Evolutionary conservation across 2,888 invertebrate species (phyloP), one percentile per base, ranked within the genome.

Genomic region (Globia sparganii): DNA sequence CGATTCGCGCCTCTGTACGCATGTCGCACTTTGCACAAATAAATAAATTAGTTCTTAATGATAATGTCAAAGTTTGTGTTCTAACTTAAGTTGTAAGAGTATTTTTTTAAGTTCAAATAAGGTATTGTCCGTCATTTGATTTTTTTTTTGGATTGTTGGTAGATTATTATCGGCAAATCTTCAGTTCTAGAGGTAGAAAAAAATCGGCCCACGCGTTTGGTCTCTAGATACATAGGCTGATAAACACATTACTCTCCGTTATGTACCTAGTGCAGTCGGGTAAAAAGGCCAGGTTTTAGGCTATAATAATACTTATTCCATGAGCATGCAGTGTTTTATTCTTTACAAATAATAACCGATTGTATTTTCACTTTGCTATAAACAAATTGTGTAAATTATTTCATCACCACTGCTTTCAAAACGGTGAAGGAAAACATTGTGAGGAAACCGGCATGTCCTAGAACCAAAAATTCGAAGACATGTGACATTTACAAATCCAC

Each of bases 21-120:
- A 15, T 46, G 49, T 43, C 49, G 5, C 62, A 72, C 80, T 80
- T 77, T 11, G 28, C 18, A 21, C 31, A 31, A 15, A 67, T 25
- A 46, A 77, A 78, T 37, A 21, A n/a, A 28, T 78, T 31, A 5
- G 13, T 59, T 59, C 21, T 6, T 6, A 11, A 49, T 56, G n/a
- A 72, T n/a, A 15, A 31, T 58, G 31, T n/a, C 21, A 72, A 43
- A n/a, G 34, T 15, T 34, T 59, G 34, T 73, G 25, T 15, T 28
- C 9, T 37, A 37, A n/a, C 43, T 18, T 65, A n/a, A 65, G 18
- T 43, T 43, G 18, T n/a, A 68, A 49, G 18, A 18, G 21, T n/a
- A 43, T 43, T 46, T 46, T 40, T 15, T 46, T 5, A 18, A 46
- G 46, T 46, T 46, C 15, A 2, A 67, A 49, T 49, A 25, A 67